Evolutionary conservation across 2,888 invertebrate species (phyloP).

Genomic region (Ormyrus labotus): DNA sequence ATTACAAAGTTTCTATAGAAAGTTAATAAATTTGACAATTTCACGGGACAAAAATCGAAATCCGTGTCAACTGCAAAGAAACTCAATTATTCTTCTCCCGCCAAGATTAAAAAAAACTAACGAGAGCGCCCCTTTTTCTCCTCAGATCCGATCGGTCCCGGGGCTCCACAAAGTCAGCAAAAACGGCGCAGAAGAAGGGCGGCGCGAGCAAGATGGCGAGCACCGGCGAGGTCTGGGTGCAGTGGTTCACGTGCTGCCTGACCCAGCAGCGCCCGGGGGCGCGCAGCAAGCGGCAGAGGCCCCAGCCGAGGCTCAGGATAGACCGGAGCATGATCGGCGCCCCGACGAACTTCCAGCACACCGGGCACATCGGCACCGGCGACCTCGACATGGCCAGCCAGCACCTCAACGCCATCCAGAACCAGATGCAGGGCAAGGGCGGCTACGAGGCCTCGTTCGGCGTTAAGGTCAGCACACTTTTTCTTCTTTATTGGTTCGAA

Average conservation of each 20-base stretch:
- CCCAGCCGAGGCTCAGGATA: constrained; percentile 83
- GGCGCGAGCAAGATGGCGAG: constrained; percentile 79
- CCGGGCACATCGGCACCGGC: constrained; percentile 92
- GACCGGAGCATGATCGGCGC: constrained; percentile 96
- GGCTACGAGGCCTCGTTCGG: constrained; percentile 88
- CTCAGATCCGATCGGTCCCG: too few species aligned
- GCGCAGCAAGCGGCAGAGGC: constrained; percentile 68
- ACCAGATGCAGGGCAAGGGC: constrained; percentile 97
- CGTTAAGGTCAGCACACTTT: constrained; percentile 76
- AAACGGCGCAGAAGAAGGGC: constrained; percentile 45
- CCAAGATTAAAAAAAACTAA: too few species aligned
- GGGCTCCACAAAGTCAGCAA: background rate
- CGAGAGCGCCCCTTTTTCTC: too few species aligned
- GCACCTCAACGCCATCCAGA: constrained; percentile 91
- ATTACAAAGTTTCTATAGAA: too few species aligned
- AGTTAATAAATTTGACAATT: too few species aligned
- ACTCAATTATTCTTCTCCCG: too few species aligned
- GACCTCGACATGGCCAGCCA: constrained; percentile 91
- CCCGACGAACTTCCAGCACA: constrained; percentile 97
- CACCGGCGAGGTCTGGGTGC: constrained; percentile 91
- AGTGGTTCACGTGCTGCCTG: constrained; percentile 94
- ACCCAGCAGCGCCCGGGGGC: constrained; percentile 77
- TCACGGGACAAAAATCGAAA: too few species aligned
- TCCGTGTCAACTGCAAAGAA: too few species aligned
- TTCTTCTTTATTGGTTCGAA: background rate